Evolutionary conservation across 92 coral and sea anemone species (phyloP).

Genomic region (Phenganax marumi): DNA sequence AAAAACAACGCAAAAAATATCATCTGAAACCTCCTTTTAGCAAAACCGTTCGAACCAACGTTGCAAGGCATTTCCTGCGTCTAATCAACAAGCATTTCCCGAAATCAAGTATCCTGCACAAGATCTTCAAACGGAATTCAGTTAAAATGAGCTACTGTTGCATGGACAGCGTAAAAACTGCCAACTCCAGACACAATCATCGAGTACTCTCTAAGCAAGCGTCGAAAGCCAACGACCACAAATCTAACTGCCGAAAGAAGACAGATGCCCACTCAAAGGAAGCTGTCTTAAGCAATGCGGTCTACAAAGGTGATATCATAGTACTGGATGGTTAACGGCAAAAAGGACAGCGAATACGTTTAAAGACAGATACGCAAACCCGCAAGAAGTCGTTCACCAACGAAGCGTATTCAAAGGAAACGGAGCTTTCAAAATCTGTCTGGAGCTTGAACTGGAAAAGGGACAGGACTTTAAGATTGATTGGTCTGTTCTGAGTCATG

Average conservation of each 20-base stretch:
- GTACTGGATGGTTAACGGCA: constrained; percentile 15
- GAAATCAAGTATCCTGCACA: too few relatives aligned
- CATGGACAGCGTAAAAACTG: constrained; percentile 25
- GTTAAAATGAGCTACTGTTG: constrained; percentile 52
- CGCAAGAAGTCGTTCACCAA: too few relatives aligned
- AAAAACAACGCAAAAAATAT: neutral
- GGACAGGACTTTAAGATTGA: too few relatives aligned
- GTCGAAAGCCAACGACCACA: neutral
- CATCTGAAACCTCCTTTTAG: constrained; percentile 25
- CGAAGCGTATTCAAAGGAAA: too few relatives aligned
- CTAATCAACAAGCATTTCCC: constrained; percentile 34
- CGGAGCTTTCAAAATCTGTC: too few relatives aligned
- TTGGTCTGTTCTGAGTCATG: too few relatives aligned
- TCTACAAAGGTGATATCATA: constrained; percentile 38
- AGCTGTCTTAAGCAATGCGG: constrained; percentile 26
- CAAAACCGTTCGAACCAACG: constrained; percentile 14
- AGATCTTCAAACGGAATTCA: too few relatives aligned
- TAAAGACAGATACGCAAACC: constrained; percentile 6
- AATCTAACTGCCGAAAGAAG: constrained; percentile 29
- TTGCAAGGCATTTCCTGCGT: constrained; percentile 6
- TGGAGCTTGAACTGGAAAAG: too few relatives aligned
- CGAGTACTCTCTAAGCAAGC: neutral
- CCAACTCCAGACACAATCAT: constrained; percentile 37
- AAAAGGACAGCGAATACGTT: constrained; percentile 43
- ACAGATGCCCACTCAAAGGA: constrained; percentile 26